Percentiles rank a stretch among this genome's conserved stretches.
Conservation (phyloP, 2,113 vertebrate genomes). For the Eulacestoma nigropectus region DNA sequence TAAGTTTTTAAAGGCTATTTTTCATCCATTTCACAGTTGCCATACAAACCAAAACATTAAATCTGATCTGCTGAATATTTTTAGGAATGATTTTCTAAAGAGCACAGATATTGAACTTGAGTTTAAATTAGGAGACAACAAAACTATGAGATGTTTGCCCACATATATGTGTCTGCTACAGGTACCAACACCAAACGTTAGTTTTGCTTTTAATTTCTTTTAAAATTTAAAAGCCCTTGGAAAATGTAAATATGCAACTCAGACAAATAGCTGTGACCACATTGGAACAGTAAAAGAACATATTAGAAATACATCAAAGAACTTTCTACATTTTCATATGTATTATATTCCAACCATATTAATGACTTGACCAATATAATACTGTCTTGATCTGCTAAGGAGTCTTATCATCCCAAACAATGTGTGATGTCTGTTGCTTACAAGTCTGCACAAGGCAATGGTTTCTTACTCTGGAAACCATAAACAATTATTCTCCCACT, state of each 20-base stretch:
- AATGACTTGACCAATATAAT: neutral
- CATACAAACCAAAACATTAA: conserved; percentile 57
- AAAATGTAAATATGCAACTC: neutral
- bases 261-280: neutral
- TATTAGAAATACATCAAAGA: neutral
- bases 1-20: conserved; percentile 64
- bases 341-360: neutral
- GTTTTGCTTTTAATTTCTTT: neutral
- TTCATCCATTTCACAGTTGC: conserved; percentile 42
- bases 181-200: neutral
- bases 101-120: neutral
- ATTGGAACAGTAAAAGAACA: neutral
- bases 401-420: neutral
- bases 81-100: neutral
- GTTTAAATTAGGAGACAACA: neutral
- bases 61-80: conserved; percentile 10
- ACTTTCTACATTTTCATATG: neutral
- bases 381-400: neutral
- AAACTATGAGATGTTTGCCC: neutral
- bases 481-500: neutral
- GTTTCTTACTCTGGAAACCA: neutral
- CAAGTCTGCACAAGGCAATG: neutral
- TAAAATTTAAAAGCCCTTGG: neutral
- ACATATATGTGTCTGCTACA: neutral
- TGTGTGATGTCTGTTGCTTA: neutral